These are phyloP conservation scores for Xyrauchen texanus DNA, from an alignment of 2,113 vertebrate genomes.

Conservation along the genomic window DNA sequence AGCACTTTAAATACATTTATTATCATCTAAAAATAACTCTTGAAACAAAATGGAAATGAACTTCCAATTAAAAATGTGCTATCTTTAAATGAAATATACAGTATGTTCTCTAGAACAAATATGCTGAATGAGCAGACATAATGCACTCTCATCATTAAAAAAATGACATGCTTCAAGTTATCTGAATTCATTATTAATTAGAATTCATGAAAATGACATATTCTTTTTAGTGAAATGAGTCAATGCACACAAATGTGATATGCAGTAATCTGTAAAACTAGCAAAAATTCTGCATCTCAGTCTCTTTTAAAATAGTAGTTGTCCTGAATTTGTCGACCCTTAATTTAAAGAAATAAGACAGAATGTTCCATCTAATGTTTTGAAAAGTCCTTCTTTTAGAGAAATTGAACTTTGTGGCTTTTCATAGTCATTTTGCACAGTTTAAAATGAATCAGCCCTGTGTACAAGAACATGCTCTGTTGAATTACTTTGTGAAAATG, in stretches of 20 bases:
- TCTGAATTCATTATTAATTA: slow-evolving; percentile 72
- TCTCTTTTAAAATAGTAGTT: not conserved
- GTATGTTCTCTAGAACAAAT: slow-evolving; percentile 66
- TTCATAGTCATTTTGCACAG: not conserved
- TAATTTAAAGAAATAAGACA: not conserved
- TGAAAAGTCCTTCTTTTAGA: not conserved
- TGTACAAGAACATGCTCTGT: slow-evolving; percentile 10
- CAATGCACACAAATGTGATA: slow-evolving; percentile 67
- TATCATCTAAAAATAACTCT: slow-evolving; percentile 67
- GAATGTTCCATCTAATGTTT: no score
- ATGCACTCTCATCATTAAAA: slow-evolving; percentile 65
- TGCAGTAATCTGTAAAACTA: slow-evolving; percentile 54
- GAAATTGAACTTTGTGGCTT: not conserved
- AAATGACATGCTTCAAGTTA: slow-evolving; percentile 67
- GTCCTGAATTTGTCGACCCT: not conserved
- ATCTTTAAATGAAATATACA: slow-evolving; percentile 64
- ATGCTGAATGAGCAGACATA: slow-evolving; percentile 63
- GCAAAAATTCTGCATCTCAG: not conserved
- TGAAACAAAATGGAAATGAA: slow-evolving; percentile 63
- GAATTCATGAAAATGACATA: slow-evolving; percentile 72
- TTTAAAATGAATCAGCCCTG: slow-evolving; percentile 11
- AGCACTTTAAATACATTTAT: slow-evolving; percentile 61
- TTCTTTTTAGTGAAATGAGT: slow-evolving; percentile 68
- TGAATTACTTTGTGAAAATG: not conserved
- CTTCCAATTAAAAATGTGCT: slow-evolving; percentile 70